Evolutionary conservation across 23 tunicate genomes (phyloP).

Genomic region (Phallusia fumigata): DNA sequence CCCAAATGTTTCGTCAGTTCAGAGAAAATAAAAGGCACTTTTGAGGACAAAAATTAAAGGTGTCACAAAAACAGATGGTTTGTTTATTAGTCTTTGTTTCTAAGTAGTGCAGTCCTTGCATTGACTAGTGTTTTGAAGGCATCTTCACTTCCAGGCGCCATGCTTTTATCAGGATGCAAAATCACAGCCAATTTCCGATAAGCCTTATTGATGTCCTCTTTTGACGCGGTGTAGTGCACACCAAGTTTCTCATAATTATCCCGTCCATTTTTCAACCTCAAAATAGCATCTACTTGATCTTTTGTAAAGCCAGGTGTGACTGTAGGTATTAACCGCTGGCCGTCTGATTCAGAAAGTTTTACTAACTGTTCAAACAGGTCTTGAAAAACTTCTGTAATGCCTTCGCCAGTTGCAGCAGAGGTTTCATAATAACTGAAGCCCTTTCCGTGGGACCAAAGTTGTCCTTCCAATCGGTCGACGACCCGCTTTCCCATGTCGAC

Average conservation of each 20-base stretch:
- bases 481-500: constrained; percentile 49
- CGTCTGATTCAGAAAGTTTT: constrained; percentile 61
- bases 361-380: constrained; percentile 51
- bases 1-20: too few relatives aligned
- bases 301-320: constrained; percentile 69
- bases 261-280: constrained; percentile 77
- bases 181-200: constrained; percentile 88
- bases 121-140: constrained; percentile 87
- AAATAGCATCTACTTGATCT: constrained; percentile 94
- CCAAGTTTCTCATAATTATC: constrained; percentile 87
- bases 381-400: constrained; percentile 84
- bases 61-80: too few relatives aligned
- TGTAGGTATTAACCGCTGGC: not conserved
- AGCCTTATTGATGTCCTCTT: constrained; percentile 84
- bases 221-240: constrained; percentile 70
- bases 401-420: constrained; percentile 93
- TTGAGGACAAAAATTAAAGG: too few relatives aligned
- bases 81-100: constrained; percentile 34
- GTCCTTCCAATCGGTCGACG: constrained; percentile 73
- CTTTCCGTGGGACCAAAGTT: constrained; percentile 87
- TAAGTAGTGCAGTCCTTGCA: constrained; percentile 87
- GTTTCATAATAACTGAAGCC: constrained; percentile 87
- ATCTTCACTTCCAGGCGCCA: constrained; percentile 98
- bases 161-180: constrained; percentile 95
- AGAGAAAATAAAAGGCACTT: too few relatives aligned